A percentile compares a stretch with the other conserved stretches of the same genome.
phyloP scores from a whole-genome alignment of 2,888 invertebrate species.

The Plagiodera versicolora region DNA sequence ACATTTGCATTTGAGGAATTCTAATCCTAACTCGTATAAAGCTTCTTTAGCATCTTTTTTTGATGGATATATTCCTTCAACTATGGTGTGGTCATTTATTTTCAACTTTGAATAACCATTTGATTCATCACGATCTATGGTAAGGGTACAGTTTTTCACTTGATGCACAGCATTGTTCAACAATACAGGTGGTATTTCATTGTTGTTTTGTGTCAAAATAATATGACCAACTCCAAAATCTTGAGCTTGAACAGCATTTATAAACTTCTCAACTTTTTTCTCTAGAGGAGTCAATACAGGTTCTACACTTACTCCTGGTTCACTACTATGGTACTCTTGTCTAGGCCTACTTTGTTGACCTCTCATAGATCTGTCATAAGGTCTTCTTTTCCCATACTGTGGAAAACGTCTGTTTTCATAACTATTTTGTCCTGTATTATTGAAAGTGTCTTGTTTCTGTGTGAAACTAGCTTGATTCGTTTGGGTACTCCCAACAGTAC shows the following conservation, averaged over 20 bases:
- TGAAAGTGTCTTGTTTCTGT: neutral
- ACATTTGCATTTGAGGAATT: slow-evolving; percentile 38
- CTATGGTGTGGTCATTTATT: slow-evolving; percentile 17
- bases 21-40: slow-evolving; percentile 36
- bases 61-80: slow-evolving; percentile 23
- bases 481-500: neutral
- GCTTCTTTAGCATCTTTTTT: slow-evolving; percentile 35
- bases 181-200: slow-evolving; percentile 25
- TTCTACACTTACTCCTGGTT: slow-evolving; percentile 3
- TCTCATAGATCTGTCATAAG: slow-evolving; percentile 17
- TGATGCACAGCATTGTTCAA: slow-evolving; percentile 29
- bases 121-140: slow-evolving; percentile 20
- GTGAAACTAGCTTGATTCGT: neutral
- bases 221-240: slow-evolving; percentile 22
- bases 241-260: slow-evolving; percentile 28
- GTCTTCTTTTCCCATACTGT: slow-evolving; percentile 7
- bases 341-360: neutral
- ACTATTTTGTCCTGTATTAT: slow-evolving; percentile 11
- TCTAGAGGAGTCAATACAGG: slow-evolving; percentile 19
- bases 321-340: neutral
- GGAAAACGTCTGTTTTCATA: neutral
- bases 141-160: slow-evolving; percentile 24
- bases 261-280: slow-evolving; percentile 40
- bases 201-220: slow-evolving; percentile 25
- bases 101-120: slow-evolving; percentile 20